Evolutionary conservation across 2,888 invertebrate genomes (phyloP), one percentile per base, ranked within the genome.

Genomic region (Axea sp.): DNA sequence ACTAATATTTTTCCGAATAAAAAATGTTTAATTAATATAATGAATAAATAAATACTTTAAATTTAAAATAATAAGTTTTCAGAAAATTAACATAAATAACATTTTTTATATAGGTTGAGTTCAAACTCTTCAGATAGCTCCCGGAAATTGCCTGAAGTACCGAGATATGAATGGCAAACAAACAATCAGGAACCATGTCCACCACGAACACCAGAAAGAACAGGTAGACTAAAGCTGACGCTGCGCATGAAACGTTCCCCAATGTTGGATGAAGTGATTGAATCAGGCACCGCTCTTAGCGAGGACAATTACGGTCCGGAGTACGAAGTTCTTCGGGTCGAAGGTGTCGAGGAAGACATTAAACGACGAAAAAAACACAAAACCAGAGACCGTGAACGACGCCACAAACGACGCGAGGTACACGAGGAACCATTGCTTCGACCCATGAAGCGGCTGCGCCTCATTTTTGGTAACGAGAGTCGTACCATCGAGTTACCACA

Each of bases 381-480:
- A 87, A 90, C 89, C 77, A 90, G 90, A 45, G 90, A 90, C 75
- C 87, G 91, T 11, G 91, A 92, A 78, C 91, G 91, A 81, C 89
- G 92, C 45, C 92, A 91, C 78, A 92, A 92, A 88, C 80, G 82
- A 22, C 83, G 86, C 3, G 82, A 83, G 35, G 89, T 89, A 73
- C 89, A 89, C 77, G 90, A 90, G 80, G 90, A 91, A 78, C 93
- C 93, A 73, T 90, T 91, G 77, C 90, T 92, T 82, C 93, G 93
- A 76, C 92, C 93, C 47, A 93, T 94, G 91, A 96, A 96, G 89
- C 92, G 96, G 83, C 90, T 96, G 86, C 92, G 95, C 84, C 90
- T 96, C 83, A 95, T 95, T 83, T 94, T 96, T 83, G 96, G 96
- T 80, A 95, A 95, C 87, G 96, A 96, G 88, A 94, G 94, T 84